Conservation (phyloP, 2,113 vertebrate genomes). For the Heterotilapia buettikoferi region DNA sequence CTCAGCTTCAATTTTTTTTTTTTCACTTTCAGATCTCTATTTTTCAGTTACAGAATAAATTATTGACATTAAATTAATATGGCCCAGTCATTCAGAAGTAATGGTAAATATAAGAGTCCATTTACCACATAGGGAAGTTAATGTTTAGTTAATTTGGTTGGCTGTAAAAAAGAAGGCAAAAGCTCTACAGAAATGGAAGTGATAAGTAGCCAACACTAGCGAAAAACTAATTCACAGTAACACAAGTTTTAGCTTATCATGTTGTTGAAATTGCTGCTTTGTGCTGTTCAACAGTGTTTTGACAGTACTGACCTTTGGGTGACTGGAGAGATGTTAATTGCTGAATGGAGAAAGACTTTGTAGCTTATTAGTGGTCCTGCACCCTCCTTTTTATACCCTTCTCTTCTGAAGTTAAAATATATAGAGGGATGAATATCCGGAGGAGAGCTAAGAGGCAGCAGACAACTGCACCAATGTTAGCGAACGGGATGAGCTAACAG, state of each 20-base stretch:
- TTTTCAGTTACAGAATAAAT: no score
- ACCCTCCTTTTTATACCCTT: background rate
- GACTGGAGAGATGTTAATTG: background rate
- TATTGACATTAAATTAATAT: background rate
- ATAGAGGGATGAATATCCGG: rapidly evolving
- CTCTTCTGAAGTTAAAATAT: background rate
- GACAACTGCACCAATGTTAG: background rate
- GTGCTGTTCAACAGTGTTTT: background rate
- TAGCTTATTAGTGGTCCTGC: background rate
- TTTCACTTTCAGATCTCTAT: no score
- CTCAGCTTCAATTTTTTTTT: no score
- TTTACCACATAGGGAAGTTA: background rate
- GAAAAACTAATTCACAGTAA: background rate
- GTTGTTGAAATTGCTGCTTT: background rate
- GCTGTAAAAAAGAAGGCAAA: background rate
- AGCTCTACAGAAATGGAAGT: background rate
- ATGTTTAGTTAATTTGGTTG: background rate
- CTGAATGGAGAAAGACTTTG: background rate
- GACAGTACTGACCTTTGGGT: background rate
- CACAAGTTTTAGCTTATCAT: background rate
- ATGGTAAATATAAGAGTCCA: background rate
- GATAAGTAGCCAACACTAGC: background rate
- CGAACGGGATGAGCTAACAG: background rate
- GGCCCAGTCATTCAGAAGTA: background rate
- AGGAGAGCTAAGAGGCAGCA: background rate